Conservation (phyloP, 2,113 vertebrate genomes). For the Lonchura striata region DNA sequence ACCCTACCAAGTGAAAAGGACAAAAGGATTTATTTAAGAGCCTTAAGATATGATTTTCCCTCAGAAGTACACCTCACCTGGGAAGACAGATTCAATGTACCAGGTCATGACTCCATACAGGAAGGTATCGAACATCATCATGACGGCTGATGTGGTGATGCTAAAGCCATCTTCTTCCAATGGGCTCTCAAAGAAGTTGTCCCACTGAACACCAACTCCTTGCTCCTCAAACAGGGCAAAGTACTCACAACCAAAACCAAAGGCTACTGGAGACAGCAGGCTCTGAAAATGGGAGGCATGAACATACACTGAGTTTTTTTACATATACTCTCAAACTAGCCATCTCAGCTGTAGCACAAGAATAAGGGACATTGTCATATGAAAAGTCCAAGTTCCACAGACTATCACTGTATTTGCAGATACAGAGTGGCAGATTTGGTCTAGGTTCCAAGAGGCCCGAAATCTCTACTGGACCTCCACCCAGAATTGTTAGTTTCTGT, state of each 20-base stretch:
- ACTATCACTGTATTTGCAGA: not conserved
- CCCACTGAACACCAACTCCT: conserved; percentile 93
- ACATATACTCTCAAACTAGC: not conserved
- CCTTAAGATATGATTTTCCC: not conserved
- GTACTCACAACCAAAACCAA: conserved; percentile 95
- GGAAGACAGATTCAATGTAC: conserved; percentile 96
- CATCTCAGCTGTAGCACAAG: not conserved
- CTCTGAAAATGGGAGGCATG: conserved; percentile 75
- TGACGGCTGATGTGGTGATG: conserved; percentile 83
- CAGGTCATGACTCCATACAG: conserved; percentile 94
- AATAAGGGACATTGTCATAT: not conserved
- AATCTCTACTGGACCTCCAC: not conserved
- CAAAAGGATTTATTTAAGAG: not conserved
- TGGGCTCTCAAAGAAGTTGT: conserved; percentile 88
- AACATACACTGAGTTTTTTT: not conserved
- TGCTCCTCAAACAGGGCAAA: conserved; percentile 96
- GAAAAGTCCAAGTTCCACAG: not conserved
- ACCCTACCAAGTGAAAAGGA: not conserved
- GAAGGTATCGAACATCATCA: conserved; percentile 92
- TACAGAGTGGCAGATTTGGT: not conserved
- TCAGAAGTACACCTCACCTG: conserved; percentile 77
- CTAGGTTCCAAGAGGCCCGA: not conserved
- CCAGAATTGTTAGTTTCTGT: not conserved
- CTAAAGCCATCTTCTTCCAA: conserved; percentile 88
- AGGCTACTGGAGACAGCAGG: conserved; percentile 93